A percentile compares a stretch with the other conserved stretches of the same genome.
Conservation (phyloP, 2,888 invertebrate genomes). For the Nomada flava region DNA sequence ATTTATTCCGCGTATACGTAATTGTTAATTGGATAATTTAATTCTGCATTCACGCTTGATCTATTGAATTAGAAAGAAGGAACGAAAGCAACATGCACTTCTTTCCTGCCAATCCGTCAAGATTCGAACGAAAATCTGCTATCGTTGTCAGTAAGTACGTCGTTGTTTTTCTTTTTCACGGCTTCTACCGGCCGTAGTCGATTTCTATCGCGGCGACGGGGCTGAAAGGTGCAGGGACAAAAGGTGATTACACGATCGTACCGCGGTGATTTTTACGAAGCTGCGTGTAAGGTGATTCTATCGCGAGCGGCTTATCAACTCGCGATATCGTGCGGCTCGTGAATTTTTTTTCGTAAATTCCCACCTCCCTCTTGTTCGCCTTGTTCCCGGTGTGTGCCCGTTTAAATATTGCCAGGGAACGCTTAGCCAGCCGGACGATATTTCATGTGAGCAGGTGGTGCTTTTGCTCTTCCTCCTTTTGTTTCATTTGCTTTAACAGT, state of each 20-base stretch:
- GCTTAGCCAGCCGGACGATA: slow-evolving; percentile 60
- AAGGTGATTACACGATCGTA: slow-evolving; percentile 32
- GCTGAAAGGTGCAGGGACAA: not conserved
- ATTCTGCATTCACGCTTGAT: too few species aligned
- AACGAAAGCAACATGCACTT: too few species aligned
- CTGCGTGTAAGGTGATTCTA: slow-evolving; percentile 57
- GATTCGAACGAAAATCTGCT: not conserved
- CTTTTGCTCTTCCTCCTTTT: slow-evolving; percentile 33
- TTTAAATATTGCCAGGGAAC: slow-evolving; percentile 65
- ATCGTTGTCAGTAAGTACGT: not conserved
- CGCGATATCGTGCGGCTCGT: slow-evolving; percentile 47
- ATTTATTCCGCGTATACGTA: too few species aligned
- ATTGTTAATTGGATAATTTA: too few species aligned
- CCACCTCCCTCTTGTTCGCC: slow-evolving; percentile 22
- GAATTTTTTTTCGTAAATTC: slow-evolving; percentile 47
- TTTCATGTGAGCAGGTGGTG: slow-evolving; percentile 73
- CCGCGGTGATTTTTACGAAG: slow-evolving; percentile 47
- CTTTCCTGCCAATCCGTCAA: not conserved
- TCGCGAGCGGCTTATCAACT: slow-evolving; percentile 53
- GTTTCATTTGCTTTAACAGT: not conserved
- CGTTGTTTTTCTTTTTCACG: not conserved
- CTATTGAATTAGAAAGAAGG: too few species aligned
- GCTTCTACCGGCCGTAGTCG: not conserved
- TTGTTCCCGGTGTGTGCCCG: slow-evolving; percentile 45
- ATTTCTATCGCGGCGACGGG: slow-evolving; percentile 20